These are phyloP conservation scores for Mermis nigrescens DNA, from an alignment of 2,888 invertebrate genomes.

Conservation along the genomic window DNA sequence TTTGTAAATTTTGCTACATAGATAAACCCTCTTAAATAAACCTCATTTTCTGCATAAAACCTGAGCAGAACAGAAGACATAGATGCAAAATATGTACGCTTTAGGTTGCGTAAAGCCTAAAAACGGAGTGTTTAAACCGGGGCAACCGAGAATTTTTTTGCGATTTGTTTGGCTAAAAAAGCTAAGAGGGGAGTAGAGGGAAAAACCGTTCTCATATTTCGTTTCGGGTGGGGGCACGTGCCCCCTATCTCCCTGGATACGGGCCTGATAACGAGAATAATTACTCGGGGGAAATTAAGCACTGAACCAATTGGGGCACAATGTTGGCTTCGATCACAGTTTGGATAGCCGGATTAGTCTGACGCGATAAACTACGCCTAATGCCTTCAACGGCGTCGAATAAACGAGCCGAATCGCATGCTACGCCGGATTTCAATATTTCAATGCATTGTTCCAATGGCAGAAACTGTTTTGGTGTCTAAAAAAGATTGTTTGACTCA, in stretches of 20 bases:
- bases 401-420: conserved; percentile 7
- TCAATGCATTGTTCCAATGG: not conserved
- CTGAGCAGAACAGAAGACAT: no score
- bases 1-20: no score
- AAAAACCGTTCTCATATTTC: no score
- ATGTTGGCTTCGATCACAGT: conserved; percentile 61
- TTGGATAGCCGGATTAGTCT: conserved; percentile 74
- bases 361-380: conserved; percentile 65
- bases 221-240: no score
- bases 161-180: not conserved
- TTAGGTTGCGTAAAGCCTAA: no score
- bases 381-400: conserved; percentile 21
- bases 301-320: conserved; percentile 59
- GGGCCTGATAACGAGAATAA: no score
- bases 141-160: no score
- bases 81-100: no score
- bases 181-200: conserved; percentile 6
- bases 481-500: not conserved
- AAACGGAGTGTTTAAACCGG: no score
- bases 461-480: not conserved
- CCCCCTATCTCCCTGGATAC: no score
- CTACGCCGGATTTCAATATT: not conserved
- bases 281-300: conserved; percentile 37
- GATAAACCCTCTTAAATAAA: no score
- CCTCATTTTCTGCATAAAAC: no score